A percentile compares a stretch with the other conserved stretches of the same genome.
Conservation (phyloP, 2,113 vertebrate species). For the Tautogolabrus adspersus region DNA sequence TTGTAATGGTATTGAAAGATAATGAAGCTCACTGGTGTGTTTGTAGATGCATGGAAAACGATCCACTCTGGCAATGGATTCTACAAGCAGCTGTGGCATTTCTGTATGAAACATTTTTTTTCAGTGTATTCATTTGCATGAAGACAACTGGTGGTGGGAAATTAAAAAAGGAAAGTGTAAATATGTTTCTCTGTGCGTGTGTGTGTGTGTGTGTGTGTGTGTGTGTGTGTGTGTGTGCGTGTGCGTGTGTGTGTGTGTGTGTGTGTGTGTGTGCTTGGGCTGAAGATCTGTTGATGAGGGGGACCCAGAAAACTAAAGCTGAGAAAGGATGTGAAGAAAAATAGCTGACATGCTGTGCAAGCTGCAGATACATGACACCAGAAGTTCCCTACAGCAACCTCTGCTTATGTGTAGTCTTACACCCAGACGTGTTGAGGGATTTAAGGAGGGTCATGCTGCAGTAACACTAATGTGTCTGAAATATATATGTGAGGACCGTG, state of each 20-base stretch:
- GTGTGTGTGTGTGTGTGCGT: too few species aligned
- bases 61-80: not conserved
- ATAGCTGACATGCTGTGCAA: conserved; percentile 45
- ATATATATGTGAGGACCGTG: not conserved
- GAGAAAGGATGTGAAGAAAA: conserved; percentile 52
- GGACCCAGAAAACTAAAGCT: conserved; percentile 28
- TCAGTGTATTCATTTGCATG: not conserved
- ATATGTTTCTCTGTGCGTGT: too few species aligned
- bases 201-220: too few species aligned
- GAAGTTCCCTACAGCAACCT: conserved; percentile 44
- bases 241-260: too few species aligned
- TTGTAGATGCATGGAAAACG: not conserved
- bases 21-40: not conserved
- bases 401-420: conserved; percentile 51
- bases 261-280: not conserved
- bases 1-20: too few species aligned
- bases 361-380: conserved; percentile 60
- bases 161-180: not conserved
- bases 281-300: not conserved
- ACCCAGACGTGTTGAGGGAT: conserved; percentile 42
- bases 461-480: conserved; percentile 29
- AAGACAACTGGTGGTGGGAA: not conserved
- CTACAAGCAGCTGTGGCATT: not conserved
- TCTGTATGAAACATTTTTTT: not conserved
- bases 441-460: conserved; percentile 11